Evolutionary conservation across 2,888 invertebrate species (phyloP).

Genomic region (Cantharis lateralis): DNA sequence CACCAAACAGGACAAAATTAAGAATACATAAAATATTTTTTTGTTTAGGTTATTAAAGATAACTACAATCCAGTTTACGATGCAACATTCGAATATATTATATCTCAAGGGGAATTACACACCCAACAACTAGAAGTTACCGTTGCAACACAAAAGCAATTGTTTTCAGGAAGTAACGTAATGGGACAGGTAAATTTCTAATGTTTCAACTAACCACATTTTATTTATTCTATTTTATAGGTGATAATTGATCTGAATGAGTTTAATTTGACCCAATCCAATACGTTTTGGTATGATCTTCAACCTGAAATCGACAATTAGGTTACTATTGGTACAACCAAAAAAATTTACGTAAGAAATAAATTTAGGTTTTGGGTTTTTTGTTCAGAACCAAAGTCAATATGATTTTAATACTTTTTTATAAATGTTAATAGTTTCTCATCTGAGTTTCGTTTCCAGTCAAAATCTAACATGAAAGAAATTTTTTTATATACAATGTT

Average conservation of each 20-base stretch:
- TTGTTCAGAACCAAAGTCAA: neutral
- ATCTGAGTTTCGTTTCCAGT: neutral
- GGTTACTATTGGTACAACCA: neutral
- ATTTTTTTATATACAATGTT: neutral
- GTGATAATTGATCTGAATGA: constrained; percentile 68
- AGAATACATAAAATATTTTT: neutral
- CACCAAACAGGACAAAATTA: too few species aligned
- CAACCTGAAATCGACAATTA: constrained; percentile 59
- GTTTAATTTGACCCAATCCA: constrained; percentile 69
- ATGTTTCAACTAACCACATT: neutral
- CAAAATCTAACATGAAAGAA: neutral
- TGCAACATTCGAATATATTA: constrained; percentile 87
- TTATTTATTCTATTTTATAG: constrained; percentile 51
- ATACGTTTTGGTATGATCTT: constrained; percentile 76
- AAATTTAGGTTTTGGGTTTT: neutral
- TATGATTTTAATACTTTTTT: neutral
- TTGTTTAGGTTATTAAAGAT: constrained; percentile 73
- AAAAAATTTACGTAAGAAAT: neutral
- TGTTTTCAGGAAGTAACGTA: constrained; percentile 80
- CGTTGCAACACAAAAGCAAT: constrained; percentile 86
- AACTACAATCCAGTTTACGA: constrained; percentile 91
- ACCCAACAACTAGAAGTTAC: constrained; percentile 81
- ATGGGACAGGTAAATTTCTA: constrained; percentile 68
- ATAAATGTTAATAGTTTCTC: neutral
- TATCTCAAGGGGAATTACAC: constrained; percentile 79